Evolutionary conservation across 2,888 invertebrate species (phyloP), one percentile per base, ranked within the genome.

Genomic region (Priocnemis perturbator): DNA sequence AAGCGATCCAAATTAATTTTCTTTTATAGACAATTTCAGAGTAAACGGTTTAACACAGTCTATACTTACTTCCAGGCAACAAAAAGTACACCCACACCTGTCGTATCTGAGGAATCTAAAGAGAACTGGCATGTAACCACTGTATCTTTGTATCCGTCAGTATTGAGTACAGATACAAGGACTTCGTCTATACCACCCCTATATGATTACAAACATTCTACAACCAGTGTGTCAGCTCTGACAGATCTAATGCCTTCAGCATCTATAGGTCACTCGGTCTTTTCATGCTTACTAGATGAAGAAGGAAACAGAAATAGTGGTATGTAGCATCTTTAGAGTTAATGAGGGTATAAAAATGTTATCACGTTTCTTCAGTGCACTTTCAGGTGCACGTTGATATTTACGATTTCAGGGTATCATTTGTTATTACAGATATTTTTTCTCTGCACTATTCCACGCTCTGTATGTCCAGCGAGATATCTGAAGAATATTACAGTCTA

Each of bases 211-310:
- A 85, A 85, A 73, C 74, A 80, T 68, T 76, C 81, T 26, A 53
- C 69, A 58, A 65, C 84, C 20, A 78, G 68, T 67, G 74, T 77
- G 17, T 74, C 80, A 19, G 74, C 85, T 19, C 52, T 87, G 52
- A 77, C 84, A 21, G 85, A 87, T 77, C 76, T 86, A 66, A 85
- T 88, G 82, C 85, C 88, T 56, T 79, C 87, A 62, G 73, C 83
- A 73, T 77, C 85, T 30, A 76, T 85, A 69, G 67, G 76, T 5
- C 83, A 85, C 61, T 88, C 90, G 66, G 91, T 91, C 73, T 89
- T 92, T 63, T 90, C 90, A 4, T 91, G 90, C 75, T 86, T 91
- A 73, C 79, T 91, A 48, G 90, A 91, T 73, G 91, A 91, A 73
- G 91, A 91, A 81, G 90, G 90, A 83, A 87, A 89, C 37, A 89